Conservation (phyloP, 2,113 vertebrate species). For the Sapajus apella region DNA sequence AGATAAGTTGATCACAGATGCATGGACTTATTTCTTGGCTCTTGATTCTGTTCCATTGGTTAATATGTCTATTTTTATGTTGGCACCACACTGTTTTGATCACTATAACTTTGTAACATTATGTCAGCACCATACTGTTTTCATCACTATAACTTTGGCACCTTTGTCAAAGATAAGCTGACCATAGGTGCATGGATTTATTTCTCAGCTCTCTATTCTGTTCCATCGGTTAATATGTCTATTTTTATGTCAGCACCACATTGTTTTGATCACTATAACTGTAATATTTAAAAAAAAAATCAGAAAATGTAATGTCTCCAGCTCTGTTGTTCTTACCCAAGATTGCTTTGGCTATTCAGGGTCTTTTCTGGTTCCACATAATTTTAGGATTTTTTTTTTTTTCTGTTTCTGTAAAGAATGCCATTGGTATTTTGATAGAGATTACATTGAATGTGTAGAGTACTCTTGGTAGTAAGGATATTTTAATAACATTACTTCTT, state of each 20-base stretch:
- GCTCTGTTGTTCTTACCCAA: background rate
- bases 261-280: background rate
- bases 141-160: background rate
- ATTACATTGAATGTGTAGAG: background rate
- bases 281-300: too few species aligned
- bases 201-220: background rate
- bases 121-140: background rate
- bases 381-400: background rate
- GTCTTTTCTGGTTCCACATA: background rate
- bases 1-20: background rate
- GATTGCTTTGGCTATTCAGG: background rate
- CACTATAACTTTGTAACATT: background rate
- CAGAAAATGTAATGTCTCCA: background rate
- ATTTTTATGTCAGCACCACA: too few species aligned
- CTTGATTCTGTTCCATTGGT: background rate
- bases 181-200: background rate
- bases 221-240: too few species aligned
- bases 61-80: too few species aligned
- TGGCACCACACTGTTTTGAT: background rate
- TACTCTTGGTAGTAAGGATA: background rate
- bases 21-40: background rate
- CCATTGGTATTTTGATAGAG: background rate
- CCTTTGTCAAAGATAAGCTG: background rate
- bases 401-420: background rate
- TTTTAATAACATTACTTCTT: background rate